Evolutionary conservation across 2,888 invertebrate species (phyloP).

Genomic region (Camponotus fellah): DNA sequence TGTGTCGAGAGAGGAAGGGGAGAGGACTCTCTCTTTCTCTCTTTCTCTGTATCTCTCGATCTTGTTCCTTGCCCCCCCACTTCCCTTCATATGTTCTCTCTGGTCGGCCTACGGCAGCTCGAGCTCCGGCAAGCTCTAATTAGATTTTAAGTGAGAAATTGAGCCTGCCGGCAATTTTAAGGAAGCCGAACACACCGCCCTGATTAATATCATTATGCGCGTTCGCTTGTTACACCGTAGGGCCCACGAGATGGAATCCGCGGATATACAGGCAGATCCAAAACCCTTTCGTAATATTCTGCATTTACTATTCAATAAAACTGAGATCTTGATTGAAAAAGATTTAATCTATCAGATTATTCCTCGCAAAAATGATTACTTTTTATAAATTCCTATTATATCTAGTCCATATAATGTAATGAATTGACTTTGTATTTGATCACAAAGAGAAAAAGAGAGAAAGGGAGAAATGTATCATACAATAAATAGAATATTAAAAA

Average conservation of each 20-base stretch:
- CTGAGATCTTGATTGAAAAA: not conserved
- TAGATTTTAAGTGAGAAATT: slow-evolving; percentile 86
- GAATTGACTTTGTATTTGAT: not conserved
- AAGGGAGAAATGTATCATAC: not conserved
- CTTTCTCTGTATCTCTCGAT: slow-evolving; percentile 23
- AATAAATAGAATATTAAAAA: not conserved
- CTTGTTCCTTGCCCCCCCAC: slow-evolving; percentile 36
- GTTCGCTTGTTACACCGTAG: slow-evolving; percentile 69
- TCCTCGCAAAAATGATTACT: not conserved
- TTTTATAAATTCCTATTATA: not conserved
- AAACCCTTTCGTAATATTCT: slow-evolving; percentile 39
- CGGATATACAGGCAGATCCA: slow-evolving; percentile 56
- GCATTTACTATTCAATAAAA: not conserved
- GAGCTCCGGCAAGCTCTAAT: slow-evolving; percentile 82
- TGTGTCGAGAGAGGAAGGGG: slow-evolving; percentile 39
- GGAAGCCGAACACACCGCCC: slow-evolving; percentile 85
- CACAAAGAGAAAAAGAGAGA: not conserved
- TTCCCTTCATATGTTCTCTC: slow-evolving; percentile 26
- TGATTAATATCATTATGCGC: slow-evolving; percentile 85
- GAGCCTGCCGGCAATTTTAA: slow-evolving; percentile 86
- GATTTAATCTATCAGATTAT: not conserved
- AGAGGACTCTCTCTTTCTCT: not conserved
- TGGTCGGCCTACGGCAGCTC: slow-evolving; percentile 71
- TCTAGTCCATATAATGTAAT: not conserved
- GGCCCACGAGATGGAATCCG: slow-evolving; percentile 65